phyloP scores from a whole-genome alignment of 2,113 vertebrate genomes.

The Orcinus orca region DNA sequence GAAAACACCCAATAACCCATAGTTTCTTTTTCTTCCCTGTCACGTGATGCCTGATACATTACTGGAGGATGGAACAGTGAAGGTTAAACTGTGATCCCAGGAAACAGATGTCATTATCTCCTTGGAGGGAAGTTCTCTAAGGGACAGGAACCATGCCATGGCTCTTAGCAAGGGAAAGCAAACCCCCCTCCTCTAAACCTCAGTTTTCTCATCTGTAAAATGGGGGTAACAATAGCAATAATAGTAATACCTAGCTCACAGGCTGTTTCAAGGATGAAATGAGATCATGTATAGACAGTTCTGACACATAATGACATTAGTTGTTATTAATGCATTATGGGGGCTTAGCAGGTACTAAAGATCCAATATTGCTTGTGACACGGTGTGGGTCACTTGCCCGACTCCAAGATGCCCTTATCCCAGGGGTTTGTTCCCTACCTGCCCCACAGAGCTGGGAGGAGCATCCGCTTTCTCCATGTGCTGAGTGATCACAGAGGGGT shows the following conservation, averaged over 20 bases:
- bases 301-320: background rate
- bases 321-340: background rate
- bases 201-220: background rate
- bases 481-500: conserved; percentile 80
- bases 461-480: conserved; percentile 78
- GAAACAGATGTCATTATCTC: background rate
- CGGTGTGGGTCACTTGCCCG: background rate
- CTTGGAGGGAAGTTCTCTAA: background rate
- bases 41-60: background rate
- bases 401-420: background rate
- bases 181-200: background rate
- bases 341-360: background rate
- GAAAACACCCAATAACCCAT: background rate
- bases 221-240: background rate
- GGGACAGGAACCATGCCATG: background rate
- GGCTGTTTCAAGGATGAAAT: background rate
- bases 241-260: background rate
- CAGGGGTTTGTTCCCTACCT: conserved; percentile 82
- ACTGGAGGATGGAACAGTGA: background rate
- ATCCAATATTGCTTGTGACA: background rate
- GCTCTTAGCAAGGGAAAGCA: background rate
- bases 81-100: background rate
- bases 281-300: background rate
- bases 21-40: background rate
- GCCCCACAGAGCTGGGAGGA: conserved; percentile 74